phyloP scores from a whole-genome alignment of 2,113 vertebrate species.

The Asarcornis scutulata region DNA sequence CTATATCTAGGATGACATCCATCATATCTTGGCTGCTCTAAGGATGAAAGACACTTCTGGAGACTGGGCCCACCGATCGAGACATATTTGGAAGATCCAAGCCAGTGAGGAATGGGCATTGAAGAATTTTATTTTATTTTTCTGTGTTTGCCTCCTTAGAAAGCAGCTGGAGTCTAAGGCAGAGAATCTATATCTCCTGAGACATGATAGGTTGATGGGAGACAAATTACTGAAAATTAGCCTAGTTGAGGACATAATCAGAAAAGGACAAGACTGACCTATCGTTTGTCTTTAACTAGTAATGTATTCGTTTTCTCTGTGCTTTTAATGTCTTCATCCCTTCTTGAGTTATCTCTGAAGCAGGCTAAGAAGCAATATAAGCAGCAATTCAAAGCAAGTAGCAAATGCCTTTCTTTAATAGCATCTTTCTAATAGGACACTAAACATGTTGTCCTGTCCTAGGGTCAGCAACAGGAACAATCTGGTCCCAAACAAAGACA shows the following conservation, averaged over 20 bases:
- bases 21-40: neutral
- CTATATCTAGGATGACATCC: neutral
- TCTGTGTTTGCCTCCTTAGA: neutral
- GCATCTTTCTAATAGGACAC: neutral
- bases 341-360: neutral
- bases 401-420: neutral
- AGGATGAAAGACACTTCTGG: neutral
- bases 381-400: neutral
- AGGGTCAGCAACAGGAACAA: slow-evolving; percentile 5
- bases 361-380: neutral
- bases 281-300: neutral
- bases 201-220: neutral
- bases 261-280: neutral
- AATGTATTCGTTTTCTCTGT: neutral
- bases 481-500: neutral
- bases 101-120: neutral
- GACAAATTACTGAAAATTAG: neutral
- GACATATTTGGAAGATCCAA: neutral
- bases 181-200: neutral
- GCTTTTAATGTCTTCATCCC: neutral
- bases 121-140: neutral
- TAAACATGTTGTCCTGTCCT: neutral
- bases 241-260: neutral
- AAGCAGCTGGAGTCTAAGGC: neutral
- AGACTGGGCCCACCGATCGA: neutral